These are phyloP conservation scores for Corythornis cristatus DNA, from an alignment of 2,113 vertebrate genomes.

Conservation along the genomic window DNA sequence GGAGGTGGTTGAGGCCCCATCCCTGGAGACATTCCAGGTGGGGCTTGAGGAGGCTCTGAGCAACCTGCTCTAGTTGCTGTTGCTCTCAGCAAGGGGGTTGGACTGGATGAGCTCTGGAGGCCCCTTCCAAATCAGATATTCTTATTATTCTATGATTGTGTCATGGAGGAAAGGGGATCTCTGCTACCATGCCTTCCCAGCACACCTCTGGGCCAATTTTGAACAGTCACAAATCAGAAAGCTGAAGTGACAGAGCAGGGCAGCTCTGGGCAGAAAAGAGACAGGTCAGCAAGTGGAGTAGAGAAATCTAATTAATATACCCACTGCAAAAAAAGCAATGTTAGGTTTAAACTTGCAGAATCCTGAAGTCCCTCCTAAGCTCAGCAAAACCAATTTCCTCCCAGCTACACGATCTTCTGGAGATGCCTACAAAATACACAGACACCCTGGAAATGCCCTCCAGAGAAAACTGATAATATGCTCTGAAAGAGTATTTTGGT, in stretches of 20 bases:
- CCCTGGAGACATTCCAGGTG: too few relatives aligned
- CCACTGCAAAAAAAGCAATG: neutral
- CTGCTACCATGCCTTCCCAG: fast-evolving
- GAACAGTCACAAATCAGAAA: neutral
- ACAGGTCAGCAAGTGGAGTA: neutral
- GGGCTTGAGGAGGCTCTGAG: too few relatives aligned
- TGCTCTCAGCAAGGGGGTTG: too few relatives aligned
- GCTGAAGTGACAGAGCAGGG: neutral
- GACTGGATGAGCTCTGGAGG: too few relatives aligned
- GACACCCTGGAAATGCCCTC: neutral
- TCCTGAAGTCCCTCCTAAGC: neutral
- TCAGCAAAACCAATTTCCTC: neutral
- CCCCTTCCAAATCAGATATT: too few relatives aligned
- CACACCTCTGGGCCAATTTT: neutral
- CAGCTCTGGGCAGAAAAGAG: neutral
- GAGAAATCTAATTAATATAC: neutral
- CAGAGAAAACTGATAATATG: neutral
- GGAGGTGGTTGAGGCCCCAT: too few relatives aligned
- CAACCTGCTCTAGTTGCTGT: too few relatives aligned
- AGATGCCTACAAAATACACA: neutral
- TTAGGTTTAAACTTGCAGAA: neutral
- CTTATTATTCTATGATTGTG: neutral
- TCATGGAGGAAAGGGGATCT: too few relatives aligned
- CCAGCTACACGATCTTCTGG: neutral
- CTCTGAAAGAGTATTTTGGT: neutral